These are phyloP conservation scores for Drosophila auraria DNA, from an alignment of 1,140 invertebrate genomes.

Conservation along the genomic window DNA sequence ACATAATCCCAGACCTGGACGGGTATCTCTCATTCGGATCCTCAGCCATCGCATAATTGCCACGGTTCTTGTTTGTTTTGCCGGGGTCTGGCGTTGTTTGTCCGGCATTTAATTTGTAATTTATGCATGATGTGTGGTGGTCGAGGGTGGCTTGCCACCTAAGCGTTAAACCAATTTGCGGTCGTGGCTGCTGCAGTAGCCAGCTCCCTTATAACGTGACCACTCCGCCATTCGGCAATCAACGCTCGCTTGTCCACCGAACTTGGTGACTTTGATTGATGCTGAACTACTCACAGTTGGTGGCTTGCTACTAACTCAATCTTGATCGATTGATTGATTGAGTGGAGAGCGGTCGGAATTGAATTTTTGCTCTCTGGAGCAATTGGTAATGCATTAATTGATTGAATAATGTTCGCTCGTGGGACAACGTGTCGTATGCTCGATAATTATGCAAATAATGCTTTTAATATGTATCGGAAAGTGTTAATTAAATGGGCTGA, in stretches of 20 bases:
- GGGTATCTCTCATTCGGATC: conserved; percentile 23
- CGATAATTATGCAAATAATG: conserved; percentile 28
- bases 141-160: conserved; percentile 37
- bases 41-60: neutral
- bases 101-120: conserved; percentile 63
- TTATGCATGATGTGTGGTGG: conserved; percentile 49
- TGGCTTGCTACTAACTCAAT: conserved; percentile 42
- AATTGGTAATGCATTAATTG: conserved; percentile 29
- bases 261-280: conserved; percentile 66
- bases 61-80: conserved; percentile 32
- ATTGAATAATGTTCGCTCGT: conserved; percentile 25
- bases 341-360: conserved; percentile 25
- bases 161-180: conserved; percentile 61
- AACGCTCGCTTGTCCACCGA: conserved; percentile 12
- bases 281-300: conserved; percentile 18
- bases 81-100: conserved; percentile 30
- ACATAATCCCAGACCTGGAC: neutral
- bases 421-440: conserved; percentile 15
- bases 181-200: conserved; percentile 4
- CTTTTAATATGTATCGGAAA: conserved; percentile 13
- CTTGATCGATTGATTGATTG: conserved; percentile 55
- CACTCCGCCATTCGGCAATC: conserved; percentile 5
- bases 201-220: conserved; percentile 12
- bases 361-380: conserved; percentile 14
- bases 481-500: conserved; percentile 29